Evolutionary conservation across 2,888 invertebrate species (phyloP), one percentile per base, ranked within the genome.

Genomic region (Apocheima hispidaria): DNA sequence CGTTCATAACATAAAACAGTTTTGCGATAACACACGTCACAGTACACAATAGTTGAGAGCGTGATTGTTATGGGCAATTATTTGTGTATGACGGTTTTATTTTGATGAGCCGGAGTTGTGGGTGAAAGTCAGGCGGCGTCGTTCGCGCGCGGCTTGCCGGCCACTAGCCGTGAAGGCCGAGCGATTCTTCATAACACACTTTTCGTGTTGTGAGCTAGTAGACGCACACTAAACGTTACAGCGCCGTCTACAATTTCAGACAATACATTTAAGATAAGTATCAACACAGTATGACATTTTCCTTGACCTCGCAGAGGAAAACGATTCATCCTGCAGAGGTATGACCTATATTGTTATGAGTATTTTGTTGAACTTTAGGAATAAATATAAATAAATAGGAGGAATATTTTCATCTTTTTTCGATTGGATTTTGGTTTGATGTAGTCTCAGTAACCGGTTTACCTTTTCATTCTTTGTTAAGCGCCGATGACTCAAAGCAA

Each of bases 151-250:
- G 82, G 84, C 78, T 83, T 81, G 82, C 81, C 84, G 84, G 82
- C 82, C 85, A 88, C 88, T 84, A 81, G 87, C 81, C 90, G 84
- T 88, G 89, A 90, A 90, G 90, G 89, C 86, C 88, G 81, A 69
- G 71, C 74, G 71, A 75, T 70, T 74, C 74, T 72, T 74, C 73
- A 73, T 70, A 69, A 70, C 73, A 60, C 53, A 62, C 60, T 71
- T 72, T 69, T 63, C 71, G 69, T 59, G 60, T 53, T 58, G 63
- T 60, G 60, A 69, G 65, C 61, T 66, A 71, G 68, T 66, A 71
- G 68, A 67, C 70, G 71, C 68, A 69, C 69, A 70, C 57, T 20
- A 64, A 67, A 35, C 23, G 20, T 20, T 38, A 50, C 41, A 16
- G 44, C 30, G 35, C 49, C 12, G 48, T 30, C 50, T 55, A 54